A percentile compares a stretch with the other conserved stretches of the same genome.
phyloP scores from a whole-genome alignment of 2,113 vertebrate species.

The Aldabrachelys gigantea region DNA sequence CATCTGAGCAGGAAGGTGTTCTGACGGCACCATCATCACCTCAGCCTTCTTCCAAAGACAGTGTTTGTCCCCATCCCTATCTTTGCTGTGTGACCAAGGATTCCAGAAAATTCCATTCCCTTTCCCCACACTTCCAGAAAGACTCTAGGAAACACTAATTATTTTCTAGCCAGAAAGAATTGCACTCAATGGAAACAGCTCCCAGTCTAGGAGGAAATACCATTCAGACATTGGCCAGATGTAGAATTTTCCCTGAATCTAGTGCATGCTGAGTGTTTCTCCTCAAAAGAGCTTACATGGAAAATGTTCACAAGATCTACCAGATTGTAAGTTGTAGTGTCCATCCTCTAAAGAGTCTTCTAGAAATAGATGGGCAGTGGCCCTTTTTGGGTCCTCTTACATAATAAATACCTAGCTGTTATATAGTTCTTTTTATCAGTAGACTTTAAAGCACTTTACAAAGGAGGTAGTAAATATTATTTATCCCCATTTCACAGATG shows the following conservation, averaged over 20 bases:
- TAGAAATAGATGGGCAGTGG: fast-evolving
- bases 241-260: not conserved
- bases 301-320: not conserved
- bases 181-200: not conserved
- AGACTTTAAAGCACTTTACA: no score
- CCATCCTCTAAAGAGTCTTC: fast-evolving
- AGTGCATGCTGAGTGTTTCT: no score
- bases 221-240: not conserved
- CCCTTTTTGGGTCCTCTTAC: not conserved
- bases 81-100: not conserved
- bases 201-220: not conserved
- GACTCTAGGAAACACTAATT: not conserved
- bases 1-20: not conserved
- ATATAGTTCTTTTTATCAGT: no score
- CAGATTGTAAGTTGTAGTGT: not conserved
- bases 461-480: no score
- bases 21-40: not conserved
- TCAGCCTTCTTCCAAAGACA: not conserved
- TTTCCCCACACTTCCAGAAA: not conserved
- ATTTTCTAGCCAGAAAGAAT: not conserved
- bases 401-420: no score
- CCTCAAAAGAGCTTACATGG: not conserved
- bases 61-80: not conserved
- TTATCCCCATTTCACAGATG: no score
- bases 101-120: not conserved